phyloP scores from a whole-genome alignment of 2,113 vertebrate genomes.

The Oryzias curvinotus region DNA sequence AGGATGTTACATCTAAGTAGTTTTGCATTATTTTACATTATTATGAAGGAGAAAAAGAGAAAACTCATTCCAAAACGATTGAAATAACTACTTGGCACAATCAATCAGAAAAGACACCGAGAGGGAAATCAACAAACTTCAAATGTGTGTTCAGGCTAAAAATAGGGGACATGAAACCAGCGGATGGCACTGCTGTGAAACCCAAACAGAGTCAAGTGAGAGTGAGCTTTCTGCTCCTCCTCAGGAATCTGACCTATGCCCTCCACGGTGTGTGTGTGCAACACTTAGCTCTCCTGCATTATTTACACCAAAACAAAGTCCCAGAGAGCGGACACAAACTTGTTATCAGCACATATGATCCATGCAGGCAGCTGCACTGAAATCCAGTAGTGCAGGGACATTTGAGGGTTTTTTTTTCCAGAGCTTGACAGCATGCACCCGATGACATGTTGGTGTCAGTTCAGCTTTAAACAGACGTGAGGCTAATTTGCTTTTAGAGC shows the following conservation, averaged over 20 bases:
- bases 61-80: too few relatives aligned
- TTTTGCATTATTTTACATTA: too few relatives aligned
- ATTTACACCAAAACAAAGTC: constrained; percentile 21
- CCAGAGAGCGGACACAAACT: constrained; percentile 1
- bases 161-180: background rate
- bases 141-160: too few relatives aligned
- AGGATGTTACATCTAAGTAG: too few relatives aligned
- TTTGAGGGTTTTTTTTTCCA: constrained; percentile 12
- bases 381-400: background rate
- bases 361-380: constrained; percentile 21
- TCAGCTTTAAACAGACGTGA: constrained; percentile 15
- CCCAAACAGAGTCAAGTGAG: background rate
- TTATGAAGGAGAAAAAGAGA: too few relatives aligned
- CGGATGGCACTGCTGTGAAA: background rate
- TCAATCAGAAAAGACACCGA: too few relatives aligned
- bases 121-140: too few relatives aligned
- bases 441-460: constrained; percentile 26
- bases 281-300: background rate
- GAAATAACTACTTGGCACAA: too few relatives aligned
- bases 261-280: constrained; percentile 1
- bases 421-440: constrained; percentile 13
- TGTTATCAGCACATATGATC: constrained; percentile 16
- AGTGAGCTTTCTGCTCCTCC: background rate
- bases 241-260: background rate
- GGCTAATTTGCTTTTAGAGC: constrained; percentile 3